Percentiles rank a stretch among this genome's conserved stretches.
Evolutionary conservation across 2,888 invertebrate genomes (phyloP).

Genomic region (Pyrrhia umbra): DNA sequence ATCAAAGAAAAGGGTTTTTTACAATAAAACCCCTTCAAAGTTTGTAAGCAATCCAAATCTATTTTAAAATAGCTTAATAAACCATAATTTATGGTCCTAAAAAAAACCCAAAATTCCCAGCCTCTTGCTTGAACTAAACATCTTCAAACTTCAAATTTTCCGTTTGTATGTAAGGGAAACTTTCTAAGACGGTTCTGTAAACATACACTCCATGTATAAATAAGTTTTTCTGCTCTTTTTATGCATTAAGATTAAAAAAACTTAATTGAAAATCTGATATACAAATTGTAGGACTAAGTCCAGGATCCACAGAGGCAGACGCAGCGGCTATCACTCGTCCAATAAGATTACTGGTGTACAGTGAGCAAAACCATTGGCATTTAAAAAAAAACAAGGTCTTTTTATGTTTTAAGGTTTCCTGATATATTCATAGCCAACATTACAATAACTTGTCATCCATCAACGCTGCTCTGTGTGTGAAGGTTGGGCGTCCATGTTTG

Average conservation of each 20-base stretch:
- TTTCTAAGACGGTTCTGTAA: not conserved
- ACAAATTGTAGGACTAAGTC: not conserved
- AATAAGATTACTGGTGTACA: not conserved
- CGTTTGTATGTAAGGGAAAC: not conserved
- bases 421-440: too few species aligned
- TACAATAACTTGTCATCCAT: too few species aligned
- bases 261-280: not conserved
- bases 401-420: too few species aligned
- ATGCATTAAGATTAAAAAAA: not conserved
- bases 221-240: not conserved
- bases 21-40: too few species aligned
- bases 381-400: too few species aligned
- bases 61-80: too few species aligned
- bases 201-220: not conserved
- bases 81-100: too few species aligned
- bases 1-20: too few species aligned
- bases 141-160: not conserved
- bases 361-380: not conserved
- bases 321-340: not conserved
- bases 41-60: too few species aligned
- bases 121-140: not conserved
- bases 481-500: too few species aligned
- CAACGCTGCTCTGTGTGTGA: too few species aligned
- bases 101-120: not conserved
- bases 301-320: not conserved